Evolutionary conservation across 1,140 invertebrate genomes (phyloP), one percentile per base, ranked within the genome.

Genomic region (Harlomillsia oculata): DNA sequence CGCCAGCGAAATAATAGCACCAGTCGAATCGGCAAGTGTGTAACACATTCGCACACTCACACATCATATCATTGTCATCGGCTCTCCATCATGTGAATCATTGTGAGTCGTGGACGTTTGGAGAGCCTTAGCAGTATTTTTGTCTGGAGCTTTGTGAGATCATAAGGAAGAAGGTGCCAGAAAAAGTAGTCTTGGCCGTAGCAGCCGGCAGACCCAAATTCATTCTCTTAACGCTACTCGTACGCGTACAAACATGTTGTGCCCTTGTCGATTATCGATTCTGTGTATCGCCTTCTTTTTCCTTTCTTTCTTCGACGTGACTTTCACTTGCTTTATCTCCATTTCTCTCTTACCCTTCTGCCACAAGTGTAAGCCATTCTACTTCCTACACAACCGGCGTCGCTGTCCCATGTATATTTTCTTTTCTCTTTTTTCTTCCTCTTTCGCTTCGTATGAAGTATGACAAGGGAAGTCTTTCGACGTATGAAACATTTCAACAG

Each of bases 251-350:
- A n/a, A 43, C 39, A 37, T 43, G 28, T 28, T 53, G 51, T 53
- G 51, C 39, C 36, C 29, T 29, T 37, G 29, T 46, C 56, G 56
- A 58, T 58, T 58, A 58, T 58, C 56, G 56, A 58, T 58, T 58
- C 23, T 25, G n/a, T 53, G 51, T 53, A 53, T 53, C 51, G 41
- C n/a, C 26, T 44, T 25, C 41, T 23, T 25, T 6, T 20, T 40
- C 37, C 16, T 40, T 40, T 20, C 37, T 40, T 14, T 40, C 37
- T 5, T 16, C 6, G 5, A 5, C 20, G 14, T 34, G 32, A 34
- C 37, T 16, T 16, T 40, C 37, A 40, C 37, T 40, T n/a, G n/a
- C 14, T 16, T 40, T 16, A 40, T 40, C 20, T 40, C 20, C 37
- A 6, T 5, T 40, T 40, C 20, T n/a, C 37, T 40, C n/a, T 40